Evolutionary conservation across 2,113 vertebrate genomes (phyloP), one percentile per base, ranked within the genome.

Genomic region (Oncorhynchus tshawytscha): DNA sequence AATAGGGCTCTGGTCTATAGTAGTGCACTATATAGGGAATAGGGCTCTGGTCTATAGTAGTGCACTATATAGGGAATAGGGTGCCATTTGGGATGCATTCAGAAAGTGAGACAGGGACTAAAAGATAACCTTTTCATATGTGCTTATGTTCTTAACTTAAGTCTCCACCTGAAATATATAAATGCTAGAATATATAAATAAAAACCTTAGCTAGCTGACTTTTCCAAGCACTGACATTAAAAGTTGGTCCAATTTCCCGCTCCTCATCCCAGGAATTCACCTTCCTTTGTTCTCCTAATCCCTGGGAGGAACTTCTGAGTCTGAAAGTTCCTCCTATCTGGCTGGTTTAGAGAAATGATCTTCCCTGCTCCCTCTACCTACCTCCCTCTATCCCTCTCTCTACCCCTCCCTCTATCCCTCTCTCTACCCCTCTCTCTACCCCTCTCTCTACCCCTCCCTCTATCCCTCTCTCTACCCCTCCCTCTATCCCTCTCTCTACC

Each of bases 231-330:
- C 77, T 75, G 72, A 75, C 77, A 75, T 77, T 79, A 71, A 64
- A 73, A 70, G 62, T 73, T 73, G 48, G 81, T 15, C 51, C 48
- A 69, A 70, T 66, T 67, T 75, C 71, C 75, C n/a, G 25, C 34
- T 45, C 39, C 76, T 83, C 76, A 78, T 83, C 79, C 39, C 13
- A 69, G 72, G 62, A 86, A 80, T 80, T 77, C 76, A 79, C 74
- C 74, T 82, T 80, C 75, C 79, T 84, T 86, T 84, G 82, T 86
- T 86, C 79, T 76, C 62, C 71, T 86, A 86, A 86, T 86, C 84
- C 84, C 77, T 62, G 22, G 24, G 59, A 24, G 70, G 66, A 79
- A 79, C 81, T 83, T 85, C 81, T 71, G 29, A 16, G 3, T 66
- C 64, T 18, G 13, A 13, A 66, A 66, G 13, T 51, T 0, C 15